Evolutionary conservation across 2,888 invertebrate genomes (phyloP).

Genomic region (Petrophora chlorosata): DNA sequence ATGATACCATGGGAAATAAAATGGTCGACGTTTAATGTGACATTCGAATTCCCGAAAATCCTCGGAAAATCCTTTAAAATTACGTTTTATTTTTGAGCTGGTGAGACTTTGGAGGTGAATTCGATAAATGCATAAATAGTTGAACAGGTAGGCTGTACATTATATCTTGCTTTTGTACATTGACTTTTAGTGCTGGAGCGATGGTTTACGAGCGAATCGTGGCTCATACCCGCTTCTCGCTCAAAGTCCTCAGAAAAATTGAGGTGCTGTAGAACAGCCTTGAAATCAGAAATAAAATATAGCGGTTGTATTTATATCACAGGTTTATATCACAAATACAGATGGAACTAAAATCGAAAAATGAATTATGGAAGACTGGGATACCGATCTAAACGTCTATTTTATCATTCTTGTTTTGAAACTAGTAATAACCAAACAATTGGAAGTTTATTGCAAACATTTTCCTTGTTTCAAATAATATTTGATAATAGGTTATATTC

Average conservation of each 20-base stretch:
- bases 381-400: too few species aligned
- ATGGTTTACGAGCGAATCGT: constrained; percentile 59
- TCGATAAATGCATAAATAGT: constrained; percentile 20
- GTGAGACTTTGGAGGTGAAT: constrained; percentile 15
- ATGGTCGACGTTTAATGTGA: constrained; percentile 30
- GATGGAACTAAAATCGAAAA: not conserved
- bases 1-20: constrained; percentile 30
- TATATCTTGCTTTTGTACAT: constrained; percentile 52
- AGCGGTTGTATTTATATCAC: not conserved
- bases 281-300: not conserved
- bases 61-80: constrained; percentile 29
- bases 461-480: not conserved
- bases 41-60: constrained; percentile 29
- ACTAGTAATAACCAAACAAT: not conserved
- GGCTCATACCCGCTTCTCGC: constrained; percentile 30
- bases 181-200: constrained; percentile 70
- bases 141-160: constrained; percentile 15
- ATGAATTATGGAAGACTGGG: too few species aligned
- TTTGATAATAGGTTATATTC: not conserved
- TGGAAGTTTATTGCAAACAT: not conserved
- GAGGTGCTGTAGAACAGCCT: constrained; percentile 1
- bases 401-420: too few species aligned
- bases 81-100: constrained; percentile 27
- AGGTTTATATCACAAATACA: not conserved
- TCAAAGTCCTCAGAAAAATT: constrained; percentile 23